phyloP scores from a whole-genome alignment of 2,113 vertebrate species.

The Chloropsis cyanopogon region DNA sequence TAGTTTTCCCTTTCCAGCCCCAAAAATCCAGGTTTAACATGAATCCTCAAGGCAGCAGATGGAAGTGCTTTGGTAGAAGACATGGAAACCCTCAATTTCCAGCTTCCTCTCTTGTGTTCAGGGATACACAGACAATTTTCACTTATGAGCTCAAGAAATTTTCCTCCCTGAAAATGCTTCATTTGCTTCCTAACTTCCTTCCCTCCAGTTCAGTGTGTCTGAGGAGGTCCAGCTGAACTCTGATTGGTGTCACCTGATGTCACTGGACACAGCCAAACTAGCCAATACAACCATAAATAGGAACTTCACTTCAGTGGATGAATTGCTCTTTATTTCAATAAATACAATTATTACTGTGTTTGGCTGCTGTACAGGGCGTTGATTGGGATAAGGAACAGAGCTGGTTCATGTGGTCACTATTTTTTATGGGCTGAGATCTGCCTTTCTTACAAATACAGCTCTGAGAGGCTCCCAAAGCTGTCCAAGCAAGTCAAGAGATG shows the following conservation, averaged over 20 bases:
- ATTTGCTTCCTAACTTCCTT: neutral
- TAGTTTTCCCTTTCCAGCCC: neutral
- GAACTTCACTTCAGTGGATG: neutral
- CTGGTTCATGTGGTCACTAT: neutral
- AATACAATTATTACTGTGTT: neutral
- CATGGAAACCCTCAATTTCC: neutral
- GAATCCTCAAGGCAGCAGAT: neutral
- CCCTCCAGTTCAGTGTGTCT: neutral
- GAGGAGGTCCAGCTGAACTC: neutral
- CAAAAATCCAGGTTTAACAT: neutral
- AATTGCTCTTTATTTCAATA: neutral
- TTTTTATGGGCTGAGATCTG: neutral
- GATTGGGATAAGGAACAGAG: neutral
- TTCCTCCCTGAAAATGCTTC: neutral
- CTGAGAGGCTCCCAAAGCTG: neutral
- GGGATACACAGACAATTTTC: neutral
- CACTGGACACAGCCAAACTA: neutral
- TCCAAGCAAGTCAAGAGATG: neutral
- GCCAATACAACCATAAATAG: neutral
- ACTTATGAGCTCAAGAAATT: neutral
- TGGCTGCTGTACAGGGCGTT: neutral
- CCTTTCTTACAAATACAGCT: neutral
- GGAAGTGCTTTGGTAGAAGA: neutral
- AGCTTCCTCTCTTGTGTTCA: neutral
- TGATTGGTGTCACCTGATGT: neutral